Evolutionary conservation across 2,797 vertebrate species (phyloP).

Genomic region (Acanthurus leucopareius): DNA sequence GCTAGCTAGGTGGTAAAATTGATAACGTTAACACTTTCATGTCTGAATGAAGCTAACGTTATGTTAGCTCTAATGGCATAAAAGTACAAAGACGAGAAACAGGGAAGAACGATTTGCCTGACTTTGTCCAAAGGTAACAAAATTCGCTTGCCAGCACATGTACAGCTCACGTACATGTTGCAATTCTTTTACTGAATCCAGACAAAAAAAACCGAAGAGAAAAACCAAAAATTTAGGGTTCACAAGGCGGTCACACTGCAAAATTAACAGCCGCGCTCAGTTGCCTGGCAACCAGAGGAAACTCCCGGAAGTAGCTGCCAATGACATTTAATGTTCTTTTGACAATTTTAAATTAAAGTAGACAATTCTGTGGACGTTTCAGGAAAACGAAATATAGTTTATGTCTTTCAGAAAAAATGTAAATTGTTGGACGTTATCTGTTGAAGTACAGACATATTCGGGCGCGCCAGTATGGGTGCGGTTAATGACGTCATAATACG

Average conservation of each 20-base stretch:
- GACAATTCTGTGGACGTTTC: not conserved
- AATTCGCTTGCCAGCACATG: not conserved
- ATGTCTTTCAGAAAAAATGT: not conserved
- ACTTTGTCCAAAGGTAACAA: not conserved
- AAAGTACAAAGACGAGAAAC: not conserved
- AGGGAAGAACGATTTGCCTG: too few species aligned
- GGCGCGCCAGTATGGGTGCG: not conserved
- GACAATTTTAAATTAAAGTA: not conserved
- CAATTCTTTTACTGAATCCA: not conserved
- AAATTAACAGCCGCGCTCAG: not conserved
- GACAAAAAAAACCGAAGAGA: not conserved
- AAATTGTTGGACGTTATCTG: too few species aligned
- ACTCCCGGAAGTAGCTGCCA: not conserved
- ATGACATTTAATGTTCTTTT: too few species aligned
- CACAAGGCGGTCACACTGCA: too few species aligned
- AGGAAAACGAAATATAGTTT: not conserved
- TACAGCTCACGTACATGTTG: not conserved
- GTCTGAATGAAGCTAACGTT: not conserved
- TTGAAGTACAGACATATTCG: too few species aligned
- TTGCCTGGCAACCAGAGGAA: conserved; percentile 3
- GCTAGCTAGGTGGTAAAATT: too few species aligned
- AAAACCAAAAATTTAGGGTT: not conserved
- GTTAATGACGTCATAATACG: not conserved
- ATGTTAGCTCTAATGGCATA: not conserved
- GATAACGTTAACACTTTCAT: too few species aligned